Evolutionary conservation across 2,888 invertebrate genomes (phyloP).

Genomic region (Empis stercorea): DNA sequence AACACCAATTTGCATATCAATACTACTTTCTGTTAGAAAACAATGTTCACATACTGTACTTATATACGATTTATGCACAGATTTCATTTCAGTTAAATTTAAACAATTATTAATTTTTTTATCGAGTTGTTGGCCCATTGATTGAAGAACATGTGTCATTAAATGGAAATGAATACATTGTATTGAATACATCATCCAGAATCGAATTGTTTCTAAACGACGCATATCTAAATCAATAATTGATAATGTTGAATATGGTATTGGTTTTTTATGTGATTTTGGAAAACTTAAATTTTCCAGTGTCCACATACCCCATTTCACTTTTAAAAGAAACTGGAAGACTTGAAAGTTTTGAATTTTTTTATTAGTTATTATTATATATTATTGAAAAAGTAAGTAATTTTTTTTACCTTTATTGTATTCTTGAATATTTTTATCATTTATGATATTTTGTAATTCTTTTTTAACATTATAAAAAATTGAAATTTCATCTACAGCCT

Average conservation of each 20-base stretch:
- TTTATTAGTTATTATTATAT: neutral
- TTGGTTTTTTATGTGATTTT: conserved; percentile 16
- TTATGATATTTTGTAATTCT: conserved; percentile 25
- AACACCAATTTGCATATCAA: conserved; percentile 17
- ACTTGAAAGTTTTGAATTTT: conserved; percentile 19
- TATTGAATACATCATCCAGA: conserved; percentile 42
- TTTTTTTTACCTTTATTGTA: conserved; percentile 23
- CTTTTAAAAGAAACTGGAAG: conserved; percentile 40
- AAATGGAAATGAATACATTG: conserved; percentile 41
- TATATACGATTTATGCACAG: conserved; percentile 30
- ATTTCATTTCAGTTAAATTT: conserved; percentile 26
- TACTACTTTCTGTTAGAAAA: conserved; percentile 18
- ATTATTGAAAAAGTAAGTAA: neutral
- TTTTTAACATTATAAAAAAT: conserved; percentile 23
- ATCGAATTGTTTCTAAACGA: conserved; percentile 40
- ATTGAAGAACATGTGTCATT: conserved; percentile 37
- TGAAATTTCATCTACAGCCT: conserved; percentile 26
- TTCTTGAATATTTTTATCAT: conserved; percentile 17
- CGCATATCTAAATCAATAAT: conserved; percentile 29
- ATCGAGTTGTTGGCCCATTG: conserved; percentile 26
- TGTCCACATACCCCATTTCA: conserved; percentile 43
- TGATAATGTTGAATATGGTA: conserved; percentile 23
- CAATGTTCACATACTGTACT: conserved; percentile 26
- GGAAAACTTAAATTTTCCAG: conserved; percentile 38
- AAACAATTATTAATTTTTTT: conserved; percentile 21